Evolutionary conservation across 2,888 invertebrate genomes (phyloP), one percentile per base, ranked within the genome.

Genomic region (Punctoribates punctum): DNA sequence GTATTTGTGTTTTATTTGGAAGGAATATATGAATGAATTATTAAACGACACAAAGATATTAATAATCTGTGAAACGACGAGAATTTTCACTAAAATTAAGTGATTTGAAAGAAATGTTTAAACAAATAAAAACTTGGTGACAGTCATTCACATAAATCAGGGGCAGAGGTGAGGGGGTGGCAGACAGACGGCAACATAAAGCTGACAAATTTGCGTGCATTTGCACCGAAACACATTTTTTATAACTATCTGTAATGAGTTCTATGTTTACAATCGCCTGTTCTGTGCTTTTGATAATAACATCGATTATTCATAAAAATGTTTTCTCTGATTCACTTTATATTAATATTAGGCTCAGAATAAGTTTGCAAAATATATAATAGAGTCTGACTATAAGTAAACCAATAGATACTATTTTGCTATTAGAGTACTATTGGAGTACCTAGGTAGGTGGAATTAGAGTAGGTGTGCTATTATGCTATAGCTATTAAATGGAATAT

Each of bases 131-230:
- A 48, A 34, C 20, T n/a, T 27, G 17, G 0, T 11, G 11, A 15
- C 23, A 48, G 13, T 46, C 72, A 72, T 72, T 72, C 72, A 72
- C 46, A 72, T 72, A 48, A 72, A 72, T 72, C 48, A 72, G 11
- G 1, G 46, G 72, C 48, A 13, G 15, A 25, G 23, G 23, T 70
- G 27, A 62, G 62, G 62, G 25, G 9, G 15, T 8, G 65, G 38
- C 20, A 17, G 20, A 72, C 72, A 48, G 72, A 72, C 72, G 48
- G 48, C 48, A 48, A 72, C 72, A 72, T 25, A 72, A 72, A 72
- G 15, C 23, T 9, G 48, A 46, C 42, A 48, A 72, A 72, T 46
- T 20, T 48, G 8, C 25, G 48, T 72, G 72, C 72, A 72, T 48
- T 72, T 48, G 20, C 13, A 42, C 46, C 6, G 25, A 46, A 42